Evolutionary conservation across 2,888 invertebrate species (phyloP), one percentile per base, ranked within the genome.

Genomic region (Beris morrisii): DNA sequence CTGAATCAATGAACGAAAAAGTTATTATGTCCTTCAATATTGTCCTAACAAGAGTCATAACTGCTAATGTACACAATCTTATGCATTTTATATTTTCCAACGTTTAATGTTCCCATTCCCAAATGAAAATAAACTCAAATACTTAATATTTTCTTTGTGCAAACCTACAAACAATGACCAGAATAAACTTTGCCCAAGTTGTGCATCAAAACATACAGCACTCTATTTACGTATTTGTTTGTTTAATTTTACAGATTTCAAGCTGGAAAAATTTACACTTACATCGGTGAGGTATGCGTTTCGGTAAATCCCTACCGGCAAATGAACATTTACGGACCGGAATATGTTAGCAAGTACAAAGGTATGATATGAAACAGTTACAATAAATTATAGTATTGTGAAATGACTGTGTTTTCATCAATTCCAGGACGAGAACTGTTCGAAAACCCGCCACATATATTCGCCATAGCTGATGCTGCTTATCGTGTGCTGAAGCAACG

Each of bases 211-310:
- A 5, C 6, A 9, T 15, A 13, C 22, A 22, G 5, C 48, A 12
- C 13, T 22, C 48, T 12, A 48, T 15, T 13, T 11, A 15, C 6
- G 12, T 11, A 43, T 46, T 38, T 38, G n/a, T 54, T 38, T 12
- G 15, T 9, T 5, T 54, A 32, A 50, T 77, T 73, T 83, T 83
- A n/a, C 84, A 96, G 95, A 79, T 95, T 92, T 79, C 90, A 91
- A 82, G 88, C 89, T 80, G 92, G 93, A 73, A 90, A 89, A 80
- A 95, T 98, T 78, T 98, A 98, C 85, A 97, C 97, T 6, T 98
- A 98, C 83, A 99, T 99, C 74, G 98, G 98, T 50, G 98, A 99
- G 83, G 96, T 97, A 74, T 90, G 94, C 77, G 95, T 99, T 48
- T 97, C 97, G 0, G 92, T 99, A 73, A 99, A 99, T 83, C 98